phyloP scores from a whole-genome alignment of 2,888 invertebrate species.

The Eupithecia abbreviata region DNA sequence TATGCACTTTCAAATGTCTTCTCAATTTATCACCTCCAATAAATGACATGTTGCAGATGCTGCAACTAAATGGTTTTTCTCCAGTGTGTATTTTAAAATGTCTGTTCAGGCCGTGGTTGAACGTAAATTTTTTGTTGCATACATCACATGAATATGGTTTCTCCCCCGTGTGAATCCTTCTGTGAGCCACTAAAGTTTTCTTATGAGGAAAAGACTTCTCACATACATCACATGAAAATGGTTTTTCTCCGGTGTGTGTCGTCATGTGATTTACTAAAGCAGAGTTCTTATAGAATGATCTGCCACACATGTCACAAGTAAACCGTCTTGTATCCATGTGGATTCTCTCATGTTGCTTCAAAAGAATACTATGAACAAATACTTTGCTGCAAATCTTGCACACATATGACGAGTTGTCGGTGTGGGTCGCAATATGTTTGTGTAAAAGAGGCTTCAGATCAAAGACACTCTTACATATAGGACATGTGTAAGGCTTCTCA shows the following conservation, averaged over 20 bases:
- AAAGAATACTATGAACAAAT: constrained; percentile 15
- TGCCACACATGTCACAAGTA: constrained; percentile 19
- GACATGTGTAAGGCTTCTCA: constrained; percentile 21
- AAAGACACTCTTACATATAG: constrained; percentile 24
- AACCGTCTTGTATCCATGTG: constrained; percentile 21
- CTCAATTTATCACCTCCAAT: constrained; percentile 20
- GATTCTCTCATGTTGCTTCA: constrained; percentile 18
- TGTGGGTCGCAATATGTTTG: constrained; percentile 26
- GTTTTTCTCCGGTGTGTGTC: constrained; percentile 34
- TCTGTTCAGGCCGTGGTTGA: constrained; percentile 18
- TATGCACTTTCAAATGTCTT: constrained; percentile 26
- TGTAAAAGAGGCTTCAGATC: constrained; percentile 20
- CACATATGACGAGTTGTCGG: constrained; percentile 29
- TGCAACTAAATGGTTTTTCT: constrained; percentile 28
- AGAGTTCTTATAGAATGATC: constrained; percentile 19
- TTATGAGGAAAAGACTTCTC: constrained; percentile 27
- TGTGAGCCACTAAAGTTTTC: constrained; percentile 22
- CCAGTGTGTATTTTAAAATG: constrained; percentile 28
- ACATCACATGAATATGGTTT: constrained; percentile 27
- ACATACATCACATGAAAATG: constrained; percentile 33
- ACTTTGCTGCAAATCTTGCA: constrained; percentile 22
- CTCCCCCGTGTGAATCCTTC: constrained; percentile 28
- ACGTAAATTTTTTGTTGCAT: constrained; percentile 25
- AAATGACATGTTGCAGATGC: constrained; percentile 23
- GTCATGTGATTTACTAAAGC: constrained; percentile 23